Base-by-base conservation (phyloP, 2,797 vertebrate genomes). In the Xenopus petersii region DNA sequence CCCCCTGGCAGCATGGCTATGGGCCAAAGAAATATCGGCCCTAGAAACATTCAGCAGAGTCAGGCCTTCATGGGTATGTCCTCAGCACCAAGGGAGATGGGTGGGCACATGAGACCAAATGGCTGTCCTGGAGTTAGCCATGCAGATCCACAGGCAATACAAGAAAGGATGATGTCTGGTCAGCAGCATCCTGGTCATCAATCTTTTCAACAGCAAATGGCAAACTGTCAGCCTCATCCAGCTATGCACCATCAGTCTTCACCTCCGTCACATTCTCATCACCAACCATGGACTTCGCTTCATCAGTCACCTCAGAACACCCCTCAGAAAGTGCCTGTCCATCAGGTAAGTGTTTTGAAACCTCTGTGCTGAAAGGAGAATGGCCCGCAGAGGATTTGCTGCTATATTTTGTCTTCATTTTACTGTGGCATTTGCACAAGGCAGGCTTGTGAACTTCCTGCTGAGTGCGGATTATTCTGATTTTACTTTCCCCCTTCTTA, bases 241-340 rank as follows among this genome's bases (percentile, higher is more conserved):
- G 89, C 93, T 80, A 85, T 93, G 81, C 95, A 95, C 86, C 93
- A 94, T 86, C 97, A 96, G 88, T 93, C 91, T 89, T 94, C 96
- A 71, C 91, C 94, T 61, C 91, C 94, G 55, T 92, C 86, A 62
- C 92, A 93, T 85, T 89, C 91, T 81, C 93, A 93, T 86, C 95
- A 96, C 89, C 93, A 94, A 82, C 90, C 95, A 73, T 98, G 96
- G 97, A 94, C 91, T 82, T 92, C 92, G 82, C 89, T 92, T 83
- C 93, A 95, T 83, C 88, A 95, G 82, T 97, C 96, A 75, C 95
- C 97, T 90, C 95, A 98, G 86, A 92, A 88, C 87, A 94, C 94
- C 82, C 95, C 94, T 83, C 97, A 98, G 88, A 98, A 99, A 98
- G 97, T 98, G 97, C 97, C 97, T 99, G 94, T 96, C 87, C 88